Conservation (phyloP, 2,113 vertebrate species). For the Naja naja region DNA sequence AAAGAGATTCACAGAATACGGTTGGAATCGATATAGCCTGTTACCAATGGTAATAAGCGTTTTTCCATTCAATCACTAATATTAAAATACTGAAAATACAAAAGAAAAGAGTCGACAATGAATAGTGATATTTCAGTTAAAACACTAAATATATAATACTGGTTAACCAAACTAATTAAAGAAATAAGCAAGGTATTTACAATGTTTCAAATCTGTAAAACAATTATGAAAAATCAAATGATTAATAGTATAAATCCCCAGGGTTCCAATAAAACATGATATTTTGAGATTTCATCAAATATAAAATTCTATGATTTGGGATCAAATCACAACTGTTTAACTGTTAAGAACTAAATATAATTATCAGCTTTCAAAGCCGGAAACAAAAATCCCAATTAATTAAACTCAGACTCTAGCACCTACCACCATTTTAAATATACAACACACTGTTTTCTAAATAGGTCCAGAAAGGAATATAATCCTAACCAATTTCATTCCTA, state of each 20-base stretch:
- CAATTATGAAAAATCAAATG: background rate
- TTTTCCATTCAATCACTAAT: background rate
- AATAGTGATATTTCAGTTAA: background rate
- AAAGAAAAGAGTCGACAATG: background rate
- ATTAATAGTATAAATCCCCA: background rate
- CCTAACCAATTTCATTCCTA: background rate
- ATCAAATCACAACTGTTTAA: background rate
- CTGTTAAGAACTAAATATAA: background rate
- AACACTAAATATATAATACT: background rate
- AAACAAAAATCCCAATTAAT: background rate
- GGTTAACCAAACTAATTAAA: background rate
- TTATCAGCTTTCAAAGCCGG: background rate
- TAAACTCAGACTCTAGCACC: background rate
- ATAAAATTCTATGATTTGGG: background rate
- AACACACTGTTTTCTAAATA: background rate
- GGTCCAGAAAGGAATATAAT: background rate
- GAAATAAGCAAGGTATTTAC: background rate
- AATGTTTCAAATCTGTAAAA: background rate
- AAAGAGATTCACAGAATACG: background rate
- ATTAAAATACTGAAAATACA: background rate
- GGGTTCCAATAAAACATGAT: background rate
- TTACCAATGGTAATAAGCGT: background rate
- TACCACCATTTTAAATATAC: background rate
- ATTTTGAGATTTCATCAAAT: background rate
- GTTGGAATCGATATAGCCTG: background rate